A percentile compares a stretch with the other conserved stretches of the same genome.
These are phyloP conservation scores for Dermochelys coriacea DNA, from an alignment of 2,797 vertebrate genomes.

Conservation along the genomic window DNA sequence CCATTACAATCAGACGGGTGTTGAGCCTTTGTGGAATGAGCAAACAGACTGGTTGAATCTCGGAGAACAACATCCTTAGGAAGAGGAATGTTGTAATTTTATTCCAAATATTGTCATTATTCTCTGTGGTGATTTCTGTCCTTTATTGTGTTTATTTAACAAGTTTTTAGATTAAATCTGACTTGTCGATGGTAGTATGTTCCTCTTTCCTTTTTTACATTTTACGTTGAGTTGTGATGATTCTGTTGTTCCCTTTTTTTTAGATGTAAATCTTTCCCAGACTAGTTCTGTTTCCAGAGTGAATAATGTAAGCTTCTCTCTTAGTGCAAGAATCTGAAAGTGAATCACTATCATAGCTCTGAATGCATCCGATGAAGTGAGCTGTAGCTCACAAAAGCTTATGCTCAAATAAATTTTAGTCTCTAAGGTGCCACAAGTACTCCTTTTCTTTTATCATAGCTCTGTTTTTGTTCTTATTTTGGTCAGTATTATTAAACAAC, in stretches of 20 bases:
- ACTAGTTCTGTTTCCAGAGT: constrained; percentile 31
- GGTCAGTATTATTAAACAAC: not conserved
- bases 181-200: rapidly evolving
- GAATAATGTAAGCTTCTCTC: constrained; percentile 69
- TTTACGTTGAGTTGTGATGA: constrained; percentile 33
- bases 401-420: too few relatives aligned
- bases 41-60: not conserved
- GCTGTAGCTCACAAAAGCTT: too few relatives aligned
- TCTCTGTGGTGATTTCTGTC: not conserved
- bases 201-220: not conserved
- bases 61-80: not conserved
- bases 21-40: constrained; percentile 6
- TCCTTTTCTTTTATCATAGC: too few relatives aligned
- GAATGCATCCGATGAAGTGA: too few relatives aligned
- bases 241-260: constrained; percentile 56
- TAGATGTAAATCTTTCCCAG: constrained; percentile 17
- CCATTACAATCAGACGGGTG: not conserved
- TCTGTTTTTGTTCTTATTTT: constrained; percentile 28
- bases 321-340: constrained; percentile 32
- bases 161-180: not conserved
- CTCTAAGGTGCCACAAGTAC: too few relatives aligned
- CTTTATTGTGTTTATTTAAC: not conserved
- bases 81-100: not conserved
- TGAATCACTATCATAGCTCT: constrained; percentile 22
- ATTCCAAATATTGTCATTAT: not conserved